Evolutionary conservation across 2,113 vertebrate genomes (phyloP).

Genomic region (Eurystomus gularis): DNA sequence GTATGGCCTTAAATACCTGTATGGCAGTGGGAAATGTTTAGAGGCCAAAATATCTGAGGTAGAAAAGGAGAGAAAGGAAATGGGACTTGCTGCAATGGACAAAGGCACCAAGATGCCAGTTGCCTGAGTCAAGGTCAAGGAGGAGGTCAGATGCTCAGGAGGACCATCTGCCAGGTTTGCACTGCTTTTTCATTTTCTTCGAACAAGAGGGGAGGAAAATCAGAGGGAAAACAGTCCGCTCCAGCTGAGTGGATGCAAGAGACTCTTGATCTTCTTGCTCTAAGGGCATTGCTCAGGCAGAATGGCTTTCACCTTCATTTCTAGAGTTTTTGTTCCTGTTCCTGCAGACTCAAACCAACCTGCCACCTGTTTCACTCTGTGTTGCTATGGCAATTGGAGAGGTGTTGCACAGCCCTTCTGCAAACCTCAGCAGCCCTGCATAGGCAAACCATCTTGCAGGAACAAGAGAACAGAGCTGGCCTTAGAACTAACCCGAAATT

Average conservation of each 20-base stretch:
- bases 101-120: background rate
- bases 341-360: background rate
- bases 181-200: background rate
- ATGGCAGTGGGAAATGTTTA: background rate
- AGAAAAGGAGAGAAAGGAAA: background rate
- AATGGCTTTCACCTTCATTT: background rate
- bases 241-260: background rate
- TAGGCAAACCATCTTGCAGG: background rate
- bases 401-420: background rate
- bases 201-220: background rate
- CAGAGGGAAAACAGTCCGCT: background rate
- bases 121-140: background rate
- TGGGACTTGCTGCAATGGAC: too few relatives aligned
- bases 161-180: background rate
- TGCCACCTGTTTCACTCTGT: background rate
- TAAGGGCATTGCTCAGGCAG: background rate
- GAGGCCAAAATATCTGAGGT: background rate
- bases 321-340: background rate
- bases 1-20: too few relatives aligned
- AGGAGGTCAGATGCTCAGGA: background rate
- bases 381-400: slow-evolving; percentile 14
- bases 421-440: background rate
- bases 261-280: background rate
- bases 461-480: background rate
- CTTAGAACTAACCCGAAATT: background rate